Percentiles rank a stretch among this genome's conserved stretches.
These are phyloP conservation scores for Apodemus sylvaticus DNA, from an alignment of 2,113 vertebrate species.

Conservation along the genomic window DNA sequence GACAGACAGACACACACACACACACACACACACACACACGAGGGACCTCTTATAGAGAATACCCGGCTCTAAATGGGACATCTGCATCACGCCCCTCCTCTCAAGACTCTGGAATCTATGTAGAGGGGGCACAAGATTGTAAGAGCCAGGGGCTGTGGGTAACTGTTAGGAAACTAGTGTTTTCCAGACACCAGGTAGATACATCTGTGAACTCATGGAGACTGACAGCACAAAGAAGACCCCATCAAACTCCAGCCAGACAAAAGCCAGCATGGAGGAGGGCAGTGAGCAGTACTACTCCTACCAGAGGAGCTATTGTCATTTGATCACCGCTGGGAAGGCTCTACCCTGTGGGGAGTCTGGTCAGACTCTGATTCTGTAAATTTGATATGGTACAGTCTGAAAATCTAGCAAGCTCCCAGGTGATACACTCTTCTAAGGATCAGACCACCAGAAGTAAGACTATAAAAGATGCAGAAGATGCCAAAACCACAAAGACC, in stretches of 20 bases:
- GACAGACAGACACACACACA: neutral
- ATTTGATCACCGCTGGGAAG: neutral
- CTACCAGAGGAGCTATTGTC: neutral
- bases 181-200: neutral
- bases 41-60: neutral
- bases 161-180: neutral
- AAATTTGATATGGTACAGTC: neutral
- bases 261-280: neutral
- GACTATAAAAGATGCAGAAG: neutral
- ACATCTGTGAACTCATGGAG: neutral
- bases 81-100: neutral
- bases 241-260: neutral
- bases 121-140: neutral
- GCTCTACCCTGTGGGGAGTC: neutral
- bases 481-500: neutral
- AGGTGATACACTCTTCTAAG: neutral
- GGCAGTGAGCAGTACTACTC: neutral
- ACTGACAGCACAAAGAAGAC: neutral
- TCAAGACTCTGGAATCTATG: neutral
- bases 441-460: neutral
- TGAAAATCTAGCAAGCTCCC: neutral
- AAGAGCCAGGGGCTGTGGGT: neutral
- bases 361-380: neutral
- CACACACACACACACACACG: neutral
- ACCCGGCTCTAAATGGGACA: neutral